Percentiles rank a stretch among this genome's conserved stretches.
phyloP scores from a whole-genome alignment of 1,140 invertebrate species.

The Drosophila rufa region DNA sequence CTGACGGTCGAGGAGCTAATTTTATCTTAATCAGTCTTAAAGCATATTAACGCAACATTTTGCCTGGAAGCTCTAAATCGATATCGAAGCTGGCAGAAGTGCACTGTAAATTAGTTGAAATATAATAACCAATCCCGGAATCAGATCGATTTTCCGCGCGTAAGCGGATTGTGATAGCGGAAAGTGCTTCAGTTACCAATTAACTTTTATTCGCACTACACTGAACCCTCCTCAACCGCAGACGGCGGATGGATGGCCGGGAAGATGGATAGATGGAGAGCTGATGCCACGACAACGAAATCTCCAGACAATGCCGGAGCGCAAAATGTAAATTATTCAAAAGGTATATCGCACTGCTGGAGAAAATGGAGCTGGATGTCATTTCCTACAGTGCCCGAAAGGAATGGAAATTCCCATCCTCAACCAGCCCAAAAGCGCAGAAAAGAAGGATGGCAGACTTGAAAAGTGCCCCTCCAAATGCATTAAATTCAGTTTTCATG shows the following conservation, averaged over 20 bases:
- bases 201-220: slow-evolving; percentile 55
- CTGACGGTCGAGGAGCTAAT: not conserved
- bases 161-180: slow-evolving; percentile 24
- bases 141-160: slow-evolving; percentile 16
- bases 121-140: slow-evolving; percentile 4
- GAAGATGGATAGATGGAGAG: slow-evolving; percentile 19
- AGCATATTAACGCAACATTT: slow-evolving; percentile 15
- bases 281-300: slow-evolving; percentile 50
- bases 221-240: slow-evolving; percentile 3
- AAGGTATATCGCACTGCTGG: slow-evolving; percentile 64
- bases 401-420: slow-evolving; percentile 29
- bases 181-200: slow-evolving; percentile 60
- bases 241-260: not conserved
- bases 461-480: slow-evolving; percentile 73
- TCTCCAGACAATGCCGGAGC: slow-evolving; percentile 71
- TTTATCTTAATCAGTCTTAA: slow-evolving; percentile 2
- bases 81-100: not conserved
- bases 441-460: slow-evolving; percentile 24
- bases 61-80: slow-evolving; percentile 29
- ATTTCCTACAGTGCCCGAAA: slow-evolving; percentile 25
- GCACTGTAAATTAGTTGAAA: slow-evolving; percentile 24
- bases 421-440: slow-evolving; percentile 11
- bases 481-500: slow-evolving; percentile 82
- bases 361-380: slow-evolving; percentile 70
- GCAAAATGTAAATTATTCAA: slow-evolving; percentile 79